Conservation (phyloP, 2,888 invertebrate genomes). For the Andrena bicolor region DNA sequence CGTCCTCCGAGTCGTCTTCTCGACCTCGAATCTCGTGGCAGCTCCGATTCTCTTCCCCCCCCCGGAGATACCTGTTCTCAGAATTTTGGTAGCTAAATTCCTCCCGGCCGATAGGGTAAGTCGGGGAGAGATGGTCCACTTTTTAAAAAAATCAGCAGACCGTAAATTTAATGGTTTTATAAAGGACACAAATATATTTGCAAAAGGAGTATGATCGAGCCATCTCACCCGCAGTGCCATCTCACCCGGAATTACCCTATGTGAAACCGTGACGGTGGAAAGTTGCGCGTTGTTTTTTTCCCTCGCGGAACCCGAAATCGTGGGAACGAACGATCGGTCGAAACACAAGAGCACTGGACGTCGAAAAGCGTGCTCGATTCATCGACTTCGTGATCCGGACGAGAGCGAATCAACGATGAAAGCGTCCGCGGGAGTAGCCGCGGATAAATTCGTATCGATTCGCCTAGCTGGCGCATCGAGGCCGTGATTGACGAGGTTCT, state of each 20-base stretch:
- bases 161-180: too few species aligned
- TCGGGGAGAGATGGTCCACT: too few species aligned
- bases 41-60: not conserved
- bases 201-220: too few species aligned
- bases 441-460: constrained; percentile 70
- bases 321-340: constrained; percentile 53
- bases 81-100: not conserved
- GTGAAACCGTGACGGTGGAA: not conserved
- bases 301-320: constrained; percentile 35
- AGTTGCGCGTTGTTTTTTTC: not conserved
- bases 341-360: constrained; percentile 49
- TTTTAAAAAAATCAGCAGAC: too few species aligned
- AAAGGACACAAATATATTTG: too few species aligned
- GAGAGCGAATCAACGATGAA: constrained; percentile 52
- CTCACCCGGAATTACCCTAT: too few species aligned
- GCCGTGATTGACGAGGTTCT: constrained; percentile 72
- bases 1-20: not conserved
- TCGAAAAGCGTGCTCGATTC: constrained; percentile 62
- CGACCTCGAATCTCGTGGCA: too few species aligned
- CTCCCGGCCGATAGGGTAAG: not conserved
- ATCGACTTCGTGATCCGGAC: constrained; percentile 58
- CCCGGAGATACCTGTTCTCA: not conserved
- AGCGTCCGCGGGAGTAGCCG: constrained; percentile 39
- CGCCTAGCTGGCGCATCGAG: constrained; percentile 47
- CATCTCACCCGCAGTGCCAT: too few species aligned